phyloP scores from a whole-genome alignment of 1,140 invertebrate genomes.

The Latrodectus geometricus region DNA sequence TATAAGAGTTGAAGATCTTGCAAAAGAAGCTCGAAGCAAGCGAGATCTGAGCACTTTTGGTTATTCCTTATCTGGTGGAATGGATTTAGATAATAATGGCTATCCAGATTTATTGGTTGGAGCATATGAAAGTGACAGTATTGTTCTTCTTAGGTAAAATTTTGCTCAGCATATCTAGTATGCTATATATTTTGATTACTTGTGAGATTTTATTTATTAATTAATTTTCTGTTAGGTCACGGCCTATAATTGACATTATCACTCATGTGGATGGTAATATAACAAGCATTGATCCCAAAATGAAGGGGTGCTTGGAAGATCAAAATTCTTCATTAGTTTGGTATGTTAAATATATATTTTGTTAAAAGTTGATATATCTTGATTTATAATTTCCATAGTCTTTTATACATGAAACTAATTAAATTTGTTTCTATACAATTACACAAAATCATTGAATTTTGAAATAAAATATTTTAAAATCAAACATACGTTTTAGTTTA shows the following conservation, averaged over 20 bases:
- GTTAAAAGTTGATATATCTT: neutral
- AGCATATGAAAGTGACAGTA: conserved; percentile 83
- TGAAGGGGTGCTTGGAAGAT: conserved; percentile 78
- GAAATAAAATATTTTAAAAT: too few relatives aligned
- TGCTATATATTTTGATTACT: neutral
- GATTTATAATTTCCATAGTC: neutral
- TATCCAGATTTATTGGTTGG: conserved; percentile 93
- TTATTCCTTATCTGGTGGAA: conserved; percentile 87
- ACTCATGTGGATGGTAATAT: conserved; percentile 67
- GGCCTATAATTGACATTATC: conserved; percentile 86
- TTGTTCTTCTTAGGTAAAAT: conserved; percentile 69
- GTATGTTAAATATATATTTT: conserved; percentile 67
- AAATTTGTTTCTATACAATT: neutral
- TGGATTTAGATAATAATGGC: conserved; percentile 90
- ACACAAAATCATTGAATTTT: too few relatives aligned
- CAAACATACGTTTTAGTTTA: too few relatives aligned
- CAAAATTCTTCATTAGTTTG: conserved; percentile 79
- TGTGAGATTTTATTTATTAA: neutral
- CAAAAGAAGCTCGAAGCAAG: conserved; percentile 69
- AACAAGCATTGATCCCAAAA: conserved; percentile 81
- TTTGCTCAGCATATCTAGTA: too few relatives aligned
- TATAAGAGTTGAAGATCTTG: conserved; percentile 73
- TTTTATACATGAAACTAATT: neutral
- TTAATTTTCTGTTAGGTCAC: conserved; percentile 71
- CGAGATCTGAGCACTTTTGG: conserved; percentile 79